Conservation (phyloP, 2,113 vertebrate species). For the Thamnophis sirtalis region DNA sequence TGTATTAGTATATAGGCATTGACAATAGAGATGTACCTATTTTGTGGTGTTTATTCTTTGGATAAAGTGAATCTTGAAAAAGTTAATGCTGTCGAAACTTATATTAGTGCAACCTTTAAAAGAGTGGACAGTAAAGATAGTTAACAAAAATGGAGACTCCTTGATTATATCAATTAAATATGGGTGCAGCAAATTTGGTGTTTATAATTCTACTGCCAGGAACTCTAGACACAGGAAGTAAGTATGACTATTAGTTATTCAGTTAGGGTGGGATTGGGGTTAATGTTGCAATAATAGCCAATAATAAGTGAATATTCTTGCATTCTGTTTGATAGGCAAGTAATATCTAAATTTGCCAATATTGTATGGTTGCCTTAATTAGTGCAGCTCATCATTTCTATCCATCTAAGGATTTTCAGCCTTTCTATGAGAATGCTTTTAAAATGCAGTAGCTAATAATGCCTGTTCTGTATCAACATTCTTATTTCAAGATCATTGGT, state of each 20-base stretch:
- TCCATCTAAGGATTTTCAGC: neutral
- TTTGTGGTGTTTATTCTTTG: neutral
- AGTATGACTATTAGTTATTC: neutral
- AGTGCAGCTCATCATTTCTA: neutral
- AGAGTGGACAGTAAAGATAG: neutral
- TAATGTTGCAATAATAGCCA: neutral
- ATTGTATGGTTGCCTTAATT: neutral
- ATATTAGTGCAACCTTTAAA: neutral
- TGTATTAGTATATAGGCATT: neutral
- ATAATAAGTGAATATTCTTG: neutral
- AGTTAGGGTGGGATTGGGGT: no score
- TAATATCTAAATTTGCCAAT: neutral
- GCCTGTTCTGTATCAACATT: neutral
- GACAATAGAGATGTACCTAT: neutral
- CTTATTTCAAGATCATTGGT: neutral
- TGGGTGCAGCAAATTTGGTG: neutral
- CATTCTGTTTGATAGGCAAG: neutral
- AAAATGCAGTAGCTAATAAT: conserved; percentile 18
- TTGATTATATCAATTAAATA: neutral
- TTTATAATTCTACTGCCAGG: neutral
- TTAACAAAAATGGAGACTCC: neutral
- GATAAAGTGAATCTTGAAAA: neutral
- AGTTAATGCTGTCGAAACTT: neutral
- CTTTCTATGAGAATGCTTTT: neutral
- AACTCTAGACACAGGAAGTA: neutral